A percentile compares a stretch with the other conserved stretches of the same genome.
phyloP scores from a whole-genome alignment of 1,140 invertebrate genomes.

The Aphidius gifuensis region DNA sequence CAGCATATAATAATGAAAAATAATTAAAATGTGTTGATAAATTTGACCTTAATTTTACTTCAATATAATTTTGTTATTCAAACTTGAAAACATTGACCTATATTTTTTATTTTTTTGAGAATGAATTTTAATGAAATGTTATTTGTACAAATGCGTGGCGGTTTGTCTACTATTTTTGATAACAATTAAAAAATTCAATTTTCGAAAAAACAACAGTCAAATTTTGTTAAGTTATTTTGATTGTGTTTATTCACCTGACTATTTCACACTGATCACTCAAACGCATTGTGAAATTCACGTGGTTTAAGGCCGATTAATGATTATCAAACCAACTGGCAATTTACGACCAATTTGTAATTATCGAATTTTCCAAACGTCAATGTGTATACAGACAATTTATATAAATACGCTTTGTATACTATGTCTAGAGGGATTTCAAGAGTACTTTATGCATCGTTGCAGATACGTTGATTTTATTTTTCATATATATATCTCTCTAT shows the following conservation, averaged over 20 bases:
- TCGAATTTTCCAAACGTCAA: slow-evolving; percentile 14
- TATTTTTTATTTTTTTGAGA: too few relatives aligned
- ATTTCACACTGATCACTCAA: not conserved
- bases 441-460: slow-evolving; percentile 6
- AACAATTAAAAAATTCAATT: too few relatives aligned
- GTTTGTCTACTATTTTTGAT: too few relatives aligned
- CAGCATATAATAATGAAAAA: too few relatives aligned
- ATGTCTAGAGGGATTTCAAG: slow-evolving; percentile 6
- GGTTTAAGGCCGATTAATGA: slow-evolving; percentile 20
- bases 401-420: not conserved
- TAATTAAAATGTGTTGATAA: too few relatives aligned
- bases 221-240: not conserved
- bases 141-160: too few relatives aligned
- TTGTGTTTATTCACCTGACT: slow-evolving; percentile 2
- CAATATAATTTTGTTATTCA: too few relatives aligned
- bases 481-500: slow-evolving; percentile 3
- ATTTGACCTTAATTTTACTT: too few relatives aligned
- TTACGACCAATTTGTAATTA: slow-evolving; percentile 19
- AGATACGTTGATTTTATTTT: not conserved
- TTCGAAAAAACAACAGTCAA: too few relatives aligned
- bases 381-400: slow-evolving; percentile 2
- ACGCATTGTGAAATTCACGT: not conserved
- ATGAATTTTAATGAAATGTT: too few relatives aligned
- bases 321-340: slow-evolving; percentile 18
- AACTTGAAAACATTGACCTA: too few relatives aligned